Evolutionary conservation across 2,888 invertebrate genomes (phyloP).

Genomic region (Drosophila antonietae): DNA sequence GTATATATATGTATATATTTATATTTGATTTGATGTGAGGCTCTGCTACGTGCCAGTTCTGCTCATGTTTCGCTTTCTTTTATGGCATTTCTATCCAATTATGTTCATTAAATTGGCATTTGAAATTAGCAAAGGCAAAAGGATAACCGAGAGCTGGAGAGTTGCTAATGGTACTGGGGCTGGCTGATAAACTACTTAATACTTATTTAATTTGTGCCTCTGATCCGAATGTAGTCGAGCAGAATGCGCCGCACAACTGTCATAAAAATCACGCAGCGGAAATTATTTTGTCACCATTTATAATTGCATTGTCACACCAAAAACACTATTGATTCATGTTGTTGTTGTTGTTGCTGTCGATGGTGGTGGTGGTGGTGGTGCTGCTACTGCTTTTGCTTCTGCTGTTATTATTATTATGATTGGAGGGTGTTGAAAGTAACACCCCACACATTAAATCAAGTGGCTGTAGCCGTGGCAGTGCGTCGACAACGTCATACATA

Average conservation of each 20-base stretch:
- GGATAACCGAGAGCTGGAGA: slow-evolving; percentile 4
- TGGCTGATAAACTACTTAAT: slow-evolving; percentile 68
- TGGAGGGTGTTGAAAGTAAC: slow-evolving; percentile 81
- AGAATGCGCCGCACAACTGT: slow-evolving; percentile 79
- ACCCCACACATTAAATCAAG: slow-evolving; percentile 81
- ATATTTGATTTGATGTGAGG: slow-evolving; percentile 31
- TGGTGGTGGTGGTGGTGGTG: slow-evolving; percentile 22
- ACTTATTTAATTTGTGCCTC: slow-evolving; percentile 64
- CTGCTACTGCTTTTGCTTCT: slow-evolving; percentile 24
- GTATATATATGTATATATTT: slow-evolving; percentile 31
- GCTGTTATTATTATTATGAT: slow-evolving; percentile 56
- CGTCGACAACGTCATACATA: slow-evolving; percentile 71
- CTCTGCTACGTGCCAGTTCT: slow-evolving; percentile 31
- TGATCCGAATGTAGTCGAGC: slow-evolving; percentile 61
- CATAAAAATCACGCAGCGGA: slow-evolving; percentile 83
- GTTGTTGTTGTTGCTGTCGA: slow-evolving; percentile 21
- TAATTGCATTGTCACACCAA: slow-evolving; percentile 83
- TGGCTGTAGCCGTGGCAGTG: slow-evolving; percentile 46
- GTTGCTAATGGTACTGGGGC: background rate
- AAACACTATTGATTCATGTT: slow-evolving; percentile 36
- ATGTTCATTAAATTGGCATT: slow-evolving; percentile 78
- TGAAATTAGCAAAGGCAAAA: slow-evolving; percentile 50
- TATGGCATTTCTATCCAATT: slow-evolving; percentile 59
- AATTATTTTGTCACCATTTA: slow-evolving; percentile 84
- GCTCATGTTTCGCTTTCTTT: slow-evolving; percentile 5